Percentiles rank a stretch among this genome's conserved stretches.
phyloP scores from a whole-genome alignment of 2,797 vertebrate species.

The Pangasius sanitwongsei region DNA sequence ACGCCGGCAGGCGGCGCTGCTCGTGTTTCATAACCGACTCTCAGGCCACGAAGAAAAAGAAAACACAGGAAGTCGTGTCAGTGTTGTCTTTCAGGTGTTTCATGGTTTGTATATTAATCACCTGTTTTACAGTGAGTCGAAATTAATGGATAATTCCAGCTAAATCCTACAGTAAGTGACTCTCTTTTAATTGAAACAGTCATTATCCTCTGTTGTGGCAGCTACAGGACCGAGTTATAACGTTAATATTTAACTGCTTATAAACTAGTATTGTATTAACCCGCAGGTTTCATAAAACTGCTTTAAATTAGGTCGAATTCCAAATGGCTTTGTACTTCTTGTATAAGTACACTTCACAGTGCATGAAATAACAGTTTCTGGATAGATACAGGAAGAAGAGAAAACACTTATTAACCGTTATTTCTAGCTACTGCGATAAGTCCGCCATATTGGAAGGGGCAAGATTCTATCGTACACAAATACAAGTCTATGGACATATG shows the following conservation, averaged over 20 bases:
- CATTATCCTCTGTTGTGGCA: no score
- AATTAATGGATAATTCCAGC: background rate
- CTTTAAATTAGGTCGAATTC: background rate
- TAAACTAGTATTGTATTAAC: background rate
- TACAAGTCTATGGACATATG: background rate
- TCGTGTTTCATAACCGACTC: background rate
- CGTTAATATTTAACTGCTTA: background rate
- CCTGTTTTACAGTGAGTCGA: background rate
- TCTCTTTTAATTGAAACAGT: background rate
- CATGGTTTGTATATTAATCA: background rate
- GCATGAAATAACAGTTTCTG: background rate
- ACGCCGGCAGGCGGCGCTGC: background rate
- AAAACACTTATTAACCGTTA: background rate
- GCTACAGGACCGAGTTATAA: background rate
- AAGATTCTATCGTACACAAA: background rate
- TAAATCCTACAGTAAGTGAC: conserved; percentile 6
- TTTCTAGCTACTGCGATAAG: background rate
- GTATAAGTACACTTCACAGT: background rate
- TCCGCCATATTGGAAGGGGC: conserved; percentile 8
- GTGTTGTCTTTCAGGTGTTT: background rate
- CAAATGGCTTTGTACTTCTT: background rate
- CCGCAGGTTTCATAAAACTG: background rate
- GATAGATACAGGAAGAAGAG: background rate
- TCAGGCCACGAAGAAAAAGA: background rate
- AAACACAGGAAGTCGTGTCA: background rate